phyloP scores from a whole-genome alignment of 2,888 invertebrate genomes.

The Eilema griseolum region DNA sequence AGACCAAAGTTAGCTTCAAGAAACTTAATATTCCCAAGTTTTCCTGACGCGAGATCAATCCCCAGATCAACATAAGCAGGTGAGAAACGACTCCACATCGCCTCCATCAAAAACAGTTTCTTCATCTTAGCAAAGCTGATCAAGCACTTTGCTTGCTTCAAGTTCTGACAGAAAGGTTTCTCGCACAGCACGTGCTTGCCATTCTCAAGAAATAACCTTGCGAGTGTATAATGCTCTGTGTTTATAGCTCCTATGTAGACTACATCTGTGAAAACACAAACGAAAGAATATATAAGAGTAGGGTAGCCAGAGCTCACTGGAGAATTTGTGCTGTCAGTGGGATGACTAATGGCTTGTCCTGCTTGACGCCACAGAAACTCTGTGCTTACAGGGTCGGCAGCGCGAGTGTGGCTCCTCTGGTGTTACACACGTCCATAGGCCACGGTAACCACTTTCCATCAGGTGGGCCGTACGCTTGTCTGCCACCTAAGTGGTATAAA shows the following conservation, averaged over 20 bases:
- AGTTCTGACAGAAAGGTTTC: conserved; percentile 95
- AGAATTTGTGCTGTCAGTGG: too few species aligned
- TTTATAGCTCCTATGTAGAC: conserved; percentile 94
- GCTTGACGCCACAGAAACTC: too few species aligned
- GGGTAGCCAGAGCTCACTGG: too few species aligned
- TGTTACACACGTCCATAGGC: too few species aligned
- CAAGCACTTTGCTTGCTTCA: conserved; percentile 90
- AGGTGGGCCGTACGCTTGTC: too few species aligned
- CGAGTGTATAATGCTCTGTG: conserved; percentile 90
- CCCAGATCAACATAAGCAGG: conserved; percentile 91
- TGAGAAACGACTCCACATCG: conserved; percentile 95
- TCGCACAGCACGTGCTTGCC: conserved; percentile 97
- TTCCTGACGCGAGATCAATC: conserved; percentile 88
- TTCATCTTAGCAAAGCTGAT: conserved; percentile 90
- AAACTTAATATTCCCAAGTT: conserved; percentile 90
- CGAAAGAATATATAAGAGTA: neutral
- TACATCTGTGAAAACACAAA: conserved; percentile 88
- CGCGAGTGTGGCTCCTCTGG: too few species aligned
- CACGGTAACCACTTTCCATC: too few species aligned
- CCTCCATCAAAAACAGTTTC: conserved; percentile 94
- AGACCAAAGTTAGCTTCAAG: conserved; percentile 91
- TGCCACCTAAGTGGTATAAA: too few species aligned
- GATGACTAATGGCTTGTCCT: too few species aligned
- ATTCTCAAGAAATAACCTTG: conserved; percentile 91
- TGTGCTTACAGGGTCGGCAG: too few species aligned